Evolutionary conservation across 2,113 vertebrate genomes (phyloP).

Genomic region (Syngnathus typhle): DNA sequence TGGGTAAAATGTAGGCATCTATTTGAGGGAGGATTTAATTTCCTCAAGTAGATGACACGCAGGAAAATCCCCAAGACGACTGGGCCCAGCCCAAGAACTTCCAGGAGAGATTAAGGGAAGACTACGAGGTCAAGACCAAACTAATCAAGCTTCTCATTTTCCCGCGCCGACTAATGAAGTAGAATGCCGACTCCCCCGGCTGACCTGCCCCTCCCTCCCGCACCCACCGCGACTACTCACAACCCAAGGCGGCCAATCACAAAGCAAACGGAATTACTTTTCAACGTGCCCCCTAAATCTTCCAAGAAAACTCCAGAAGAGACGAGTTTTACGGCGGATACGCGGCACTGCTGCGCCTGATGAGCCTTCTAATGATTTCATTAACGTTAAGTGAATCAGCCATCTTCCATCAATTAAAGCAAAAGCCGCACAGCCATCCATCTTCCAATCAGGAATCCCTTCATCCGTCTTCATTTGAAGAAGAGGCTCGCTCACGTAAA

Average conservation of each 20-base stretch:
- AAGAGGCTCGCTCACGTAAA: conserved; percentile 53
- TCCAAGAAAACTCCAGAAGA: conserved; percentile 18
- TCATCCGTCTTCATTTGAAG: conserved; percentile 66
- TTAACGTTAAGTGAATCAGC: conserved; percentile 60
- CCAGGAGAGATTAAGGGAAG: conserved; percentile 34
- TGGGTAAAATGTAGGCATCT: too few relatives aligned
- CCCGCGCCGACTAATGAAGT: conserved; percentile 59
- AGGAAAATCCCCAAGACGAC: neutral
- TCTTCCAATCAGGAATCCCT: conserved; percentile 66
- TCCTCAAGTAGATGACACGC: too few relatives aligned
- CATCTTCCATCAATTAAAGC: conserved; percentile 69
- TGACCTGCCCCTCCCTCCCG: conserved; percentile 26
- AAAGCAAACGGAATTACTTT: conserved; percentile 38
- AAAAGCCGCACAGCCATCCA: conserved; percentile 55
- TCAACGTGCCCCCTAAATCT: conserved; percentile 26
- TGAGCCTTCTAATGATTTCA: conserved; percentile 69
- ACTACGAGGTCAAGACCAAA: conserved; percentile 59
- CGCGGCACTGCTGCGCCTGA: conserved; percentile 46
- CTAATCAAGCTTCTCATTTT: conserved; percentile 60
- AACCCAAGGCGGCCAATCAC: conserved; percentile 50
- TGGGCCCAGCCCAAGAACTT: conserved; percentile 37
- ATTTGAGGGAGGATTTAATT: too few relatives aligned
- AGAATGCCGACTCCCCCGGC: conserved; percentile 44
- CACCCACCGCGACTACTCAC: neutral
- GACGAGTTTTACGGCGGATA: neutral